These are phyloP conservation scores for Philereme transversata DNA, from an alignment of 2,888 invertebrate genomes.

Conservation along the genomic window DNA sequence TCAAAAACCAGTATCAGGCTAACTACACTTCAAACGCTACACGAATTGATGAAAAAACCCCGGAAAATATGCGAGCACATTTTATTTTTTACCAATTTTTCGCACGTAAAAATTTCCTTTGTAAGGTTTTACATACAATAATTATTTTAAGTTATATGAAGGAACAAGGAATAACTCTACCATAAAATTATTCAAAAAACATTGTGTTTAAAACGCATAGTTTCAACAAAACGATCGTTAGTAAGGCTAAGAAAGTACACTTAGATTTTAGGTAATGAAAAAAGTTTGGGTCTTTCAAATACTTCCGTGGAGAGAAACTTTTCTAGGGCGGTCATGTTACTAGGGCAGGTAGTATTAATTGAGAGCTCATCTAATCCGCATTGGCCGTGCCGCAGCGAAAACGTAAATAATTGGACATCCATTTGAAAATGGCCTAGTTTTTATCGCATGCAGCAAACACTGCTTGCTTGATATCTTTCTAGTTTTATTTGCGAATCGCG, in stretches of 20 bases:
- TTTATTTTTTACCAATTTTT: background rate
- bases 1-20: background rate
- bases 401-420: conserved; percentile 54
- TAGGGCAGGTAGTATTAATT: conserved; percentile 26
- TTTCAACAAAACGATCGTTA: too few relatives aligned
- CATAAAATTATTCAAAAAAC: too few relatives aligned
- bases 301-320: too few relatives aligned
- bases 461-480: conserved; percentile 73
- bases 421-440: conserved; percentile 64
- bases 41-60: conserved; percentile 26
- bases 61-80: conserved; percentile 23
- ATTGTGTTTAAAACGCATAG: too few relatives aligned
- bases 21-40: conserved; percentile 2
- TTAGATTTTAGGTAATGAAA: too few relatives aligned
- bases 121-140: too few relatives aligned
- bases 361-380: conserved; percentile 51
- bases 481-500: conserved; percentile 81
- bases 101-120: too few relatives aligned
- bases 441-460: conserved; percentile 72
- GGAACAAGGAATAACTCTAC: too few relatives aligned
- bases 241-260: too few relatives aligned
- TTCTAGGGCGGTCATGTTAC: background rate
- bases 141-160: too few relatives aligned
- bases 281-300: too few relatives aligned
- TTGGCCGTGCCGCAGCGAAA: conserved; percentile 47